Percentiles rank a stretch among this genome's conserved stretches.
phyloP scores from a whole-genome alignment of 2,113 vertebrate genomes.

The Cardinalis cardinalis region DNA sequence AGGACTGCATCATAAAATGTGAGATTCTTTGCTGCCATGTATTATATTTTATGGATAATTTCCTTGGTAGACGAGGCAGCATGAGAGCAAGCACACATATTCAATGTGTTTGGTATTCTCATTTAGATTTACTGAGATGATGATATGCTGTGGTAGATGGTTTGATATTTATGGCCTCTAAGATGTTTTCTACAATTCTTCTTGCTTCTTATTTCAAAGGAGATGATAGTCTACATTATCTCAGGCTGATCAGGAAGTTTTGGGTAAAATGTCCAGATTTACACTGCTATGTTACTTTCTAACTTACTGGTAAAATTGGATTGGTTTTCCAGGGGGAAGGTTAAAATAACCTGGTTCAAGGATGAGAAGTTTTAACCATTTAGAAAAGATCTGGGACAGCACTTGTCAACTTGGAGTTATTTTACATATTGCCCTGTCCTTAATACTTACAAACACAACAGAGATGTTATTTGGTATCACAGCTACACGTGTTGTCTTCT shows the following conservation, averaged over 20 bases:
- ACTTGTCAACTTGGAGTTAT: background rate
- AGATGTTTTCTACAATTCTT: background rate
- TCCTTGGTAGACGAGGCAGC: background rate
- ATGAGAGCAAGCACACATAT: background rate
- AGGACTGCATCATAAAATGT: background rate
- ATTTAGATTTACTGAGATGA: background rate
- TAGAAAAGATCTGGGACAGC: background rate
- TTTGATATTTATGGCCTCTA: background rate
- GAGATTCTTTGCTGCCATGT: rapidly evolving
- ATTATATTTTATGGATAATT: background rate
- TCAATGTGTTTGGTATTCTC: background rate
- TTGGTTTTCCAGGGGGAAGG: background rate
- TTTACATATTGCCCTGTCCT: background rate
- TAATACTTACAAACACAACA: background rate
- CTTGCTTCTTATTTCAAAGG: background rate
- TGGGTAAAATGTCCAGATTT: background rate
- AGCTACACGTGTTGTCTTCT: background rate
- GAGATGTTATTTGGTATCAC: background rate
- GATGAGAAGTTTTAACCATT: background rate
- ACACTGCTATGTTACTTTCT: background rate
- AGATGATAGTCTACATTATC: background rate
- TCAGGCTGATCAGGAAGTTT: background rate
- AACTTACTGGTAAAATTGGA: background rate
- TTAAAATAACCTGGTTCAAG: background rate
- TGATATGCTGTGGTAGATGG: background rate